These are phyloP conservation scores for Propsilocerus akamusi DNA, from an alignment of 1,140 invertebrate species.

Conservation along the genomic window DNA sequence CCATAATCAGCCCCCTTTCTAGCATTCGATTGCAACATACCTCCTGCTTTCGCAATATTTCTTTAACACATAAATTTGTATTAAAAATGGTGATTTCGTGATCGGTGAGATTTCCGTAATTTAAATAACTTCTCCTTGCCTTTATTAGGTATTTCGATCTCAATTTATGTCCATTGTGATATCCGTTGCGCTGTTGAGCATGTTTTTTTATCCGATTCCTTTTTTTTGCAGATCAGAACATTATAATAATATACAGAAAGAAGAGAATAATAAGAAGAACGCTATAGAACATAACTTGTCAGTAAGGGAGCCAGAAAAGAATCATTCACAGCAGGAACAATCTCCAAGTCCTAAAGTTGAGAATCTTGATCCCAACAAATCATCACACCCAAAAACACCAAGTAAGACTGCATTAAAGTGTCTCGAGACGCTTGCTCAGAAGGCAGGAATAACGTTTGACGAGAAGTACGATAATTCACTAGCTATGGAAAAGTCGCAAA, in stretches of 20 bases:
- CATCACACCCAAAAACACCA: slow-evolving; percentile 4
- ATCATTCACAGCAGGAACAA: neutral
- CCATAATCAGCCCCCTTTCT: too few relatives aligned
- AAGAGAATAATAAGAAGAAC: slow-evolving; percentile 13
- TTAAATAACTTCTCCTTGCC: too few relatives aligned
- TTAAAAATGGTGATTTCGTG: too few relatives aligned
- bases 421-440: slow-evolving; percentile 41
- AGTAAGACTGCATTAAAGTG: slow-evolving; percentile 34
- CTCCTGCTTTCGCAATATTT: too few relatives aligned
- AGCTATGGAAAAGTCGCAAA: slow-evolving; percentile 24
- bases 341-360: neutral
- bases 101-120: too few relatives aligned
- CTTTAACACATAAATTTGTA: too few relatives aligned
- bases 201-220: too few relatives aligned
- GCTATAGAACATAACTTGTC: slow-evolving; percentile 16
- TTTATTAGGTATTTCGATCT: too few relatives aligned
- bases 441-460: slow-evolving; percentile 42
- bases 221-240: slow-evolving; percentile 22
- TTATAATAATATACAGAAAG: slow-evolving; percentile 23
- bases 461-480: slow-evolving; percentile 35
- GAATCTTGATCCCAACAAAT: neutral
- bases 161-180: too few relatives aligned
- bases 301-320: neutral
- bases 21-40: too few relatives aligned
- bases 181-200: too few relatives aligned